phyloP scores from a whole-genome alignment of 2,888 invertebrate genomes.

The Cantharis flavilabris region DNA sequence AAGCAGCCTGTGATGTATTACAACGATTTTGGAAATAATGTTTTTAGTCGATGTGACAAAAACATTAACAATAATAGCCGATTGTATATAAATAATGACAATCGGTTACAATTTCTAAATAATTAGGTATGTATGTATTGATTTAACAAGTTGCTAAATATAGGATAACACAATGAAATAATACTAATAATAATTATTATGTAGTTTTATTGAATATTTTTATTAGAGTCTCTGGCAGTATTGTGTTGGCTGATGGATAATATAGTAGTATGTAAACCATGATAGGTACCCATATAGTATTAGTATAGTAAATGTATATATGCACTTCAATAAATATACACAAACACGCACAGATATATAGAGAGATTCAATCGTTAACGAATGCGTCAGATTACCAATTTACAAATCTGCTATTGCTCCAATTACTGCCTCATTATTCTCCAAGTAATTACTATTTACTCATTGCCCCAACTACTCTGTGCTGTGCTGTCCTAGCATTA shows the following conservation, averaged over 20 bases:
- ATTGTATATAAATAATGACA: background rate
- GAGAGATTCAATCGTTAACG: slow-evolving; percentile 42
- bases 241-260: background rate
- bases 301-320: background rate
- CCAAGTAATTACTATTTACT: slow-evolving; percentile 55
- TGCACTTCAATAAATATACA: slow-evolving; percentile 10
- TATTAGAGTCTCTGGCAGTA: background rate
- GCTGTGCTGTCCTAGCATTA: background rate
- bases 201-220: background rate
- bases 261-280: background rate
- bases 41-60: background rate
- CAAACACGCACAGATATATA: slow-evolving; percentile 15
- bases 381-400: slow-evolving; percentile 58
- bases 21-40: background rate
- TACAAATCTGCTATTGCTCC: slow-evolving; percentile 58
- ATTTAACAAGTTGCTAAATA: background rate
- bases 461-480: background rate
- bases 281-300: background rate
- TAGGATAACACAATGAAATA: background rate
- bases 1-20: background rate
- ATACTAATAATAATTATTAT: background rate
- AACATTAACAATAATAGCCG: background rate
- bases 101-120: background rate
- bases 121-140: background rate
- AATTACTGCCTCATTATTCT: slow-evolving; percentile 57